Evolutionary conservation across 2,113 vertebrate genomes (phyloP).

Genomic region (Sander lucioperca): DNA sequence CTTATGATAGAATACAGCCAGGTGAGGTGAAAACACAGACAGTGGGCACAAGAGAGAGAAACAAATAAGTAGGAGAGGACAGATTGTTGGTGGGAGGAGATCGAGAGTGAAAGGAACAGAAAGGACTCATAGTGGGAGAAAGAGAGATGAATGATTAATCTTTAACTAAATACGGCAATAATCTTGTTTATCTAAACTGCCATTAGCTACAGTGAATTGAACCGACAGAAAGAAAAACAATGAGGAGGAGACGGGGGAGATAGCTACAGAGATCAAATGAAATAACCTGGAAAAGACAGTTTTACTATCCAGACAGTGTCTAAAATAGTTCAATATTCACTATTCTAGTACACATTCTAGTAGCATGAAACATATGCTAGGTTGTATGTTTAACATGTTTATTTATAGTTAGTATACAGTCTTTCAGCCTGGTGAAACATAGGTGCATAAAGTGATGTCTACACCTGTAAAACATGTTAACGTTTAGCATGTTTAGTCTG

Average conservation of each 20-base stretch:
- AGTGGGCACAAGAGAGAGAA: not conserved
- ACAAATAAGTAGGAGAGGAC: no score
- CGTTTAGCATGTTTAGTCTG: not conserved
- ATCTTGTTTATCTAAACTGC: not conserved
- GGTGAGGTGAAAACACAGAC: not conserved
- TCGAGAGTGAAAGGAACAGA: not conserved
- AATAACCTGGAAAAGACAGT: not conserved
- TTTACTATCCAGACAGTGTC: not conserved
- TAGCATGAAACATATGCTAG: no score
- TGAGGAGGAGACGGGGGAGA: not conserved
- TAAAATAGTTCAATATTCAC: not conserved
- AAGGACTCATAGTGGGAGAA: not conserved
- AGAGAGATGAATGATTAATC: slow-evolving; percentile 25
- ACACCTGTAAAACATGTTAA: not conserved
- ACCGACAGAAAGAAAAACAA: not conserved
- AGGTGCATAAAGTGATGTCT: no score
- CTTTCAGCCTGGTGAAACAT: not conserved
- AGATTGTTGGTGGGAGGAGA: slow-evolving; percentile 64
- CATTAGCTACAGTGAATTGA: not conserved
- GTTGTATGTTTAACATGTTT: not conserved
- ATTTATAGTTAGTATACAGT: not conserved
- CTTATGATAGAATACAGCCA: not conserved
- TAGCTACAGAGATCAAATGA: not conserved
- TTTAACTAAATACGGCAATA: slow-evolving; percentile 10
- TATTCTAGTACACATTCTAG: no score